Conservation (phyloP, 1,140 invertebrate genomes). For the Daktulosphaira vitifoliae region DNA sequence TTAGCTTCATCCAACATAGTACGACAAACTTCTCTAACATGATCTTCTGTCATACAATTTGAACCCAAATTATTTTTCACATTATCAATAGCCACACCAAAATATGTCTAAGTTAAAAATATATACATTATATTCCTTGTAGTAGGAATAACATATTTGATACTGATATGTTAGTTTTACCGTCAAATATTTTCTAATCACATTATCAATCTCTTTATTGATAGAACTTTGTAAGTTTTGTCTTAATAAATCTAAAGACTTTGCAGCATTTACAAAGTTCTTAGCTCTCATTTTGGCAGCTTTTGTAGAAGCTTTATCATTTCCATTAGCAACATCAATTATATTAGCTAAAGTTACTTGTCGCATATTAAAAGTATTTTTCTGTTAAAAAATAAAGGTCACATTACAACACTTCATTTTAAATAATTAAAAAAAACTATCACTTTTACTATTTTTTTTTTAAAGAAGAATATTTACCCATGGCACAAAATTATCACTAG, state of each 20-base stretch:
- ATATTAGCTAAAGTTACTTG: conserved; percentile 55
- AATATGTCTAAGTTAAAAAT: conserved; percentile 56
- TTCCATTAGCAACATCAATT: conserved; percentile 39
- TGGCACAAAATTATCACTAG: conserved; percentile 19
- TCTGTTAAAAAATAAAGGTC: conserved; percentile 46
- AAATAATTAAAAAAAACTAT: no score
- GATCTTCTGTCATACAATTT: conserved; percentile 61
- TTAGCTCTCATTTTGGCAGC: conserved; percentile 46
- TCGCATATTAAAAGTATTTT: conserved; percentile 52
- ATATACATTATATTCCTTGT: no score
- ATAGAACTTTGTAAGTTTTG: conserved; percentile 65
- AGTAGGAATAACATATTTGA: no score
- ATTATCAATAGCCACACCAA: conserved; percentile 69
- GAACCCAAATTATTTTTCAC: conserved; percentile 64
- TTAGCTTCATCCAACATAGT: conserved; percentile 72
- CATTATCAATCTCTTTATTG: conserved; percentile 66
- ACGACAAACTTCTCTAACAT: conserved; percentile 60
- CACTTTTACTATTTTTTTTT: no score
- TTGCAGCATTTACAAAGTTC: conserved; percentile 51
- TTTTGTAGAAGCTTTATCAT: conserved; percentile 31
- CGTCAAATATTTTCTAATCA: conserved; percentile 65
- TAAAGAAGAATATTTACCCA: background rate
- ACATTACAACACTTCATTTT: no score
- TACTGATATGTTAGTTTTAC: conserved; percentile 44
- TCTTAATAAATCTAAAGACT: conserved; percentile 62